These are phyloP conservation scores for Phenganax stokvisi DNA, from an alignment of 92 coral and sea anemone genomes.

Conservation along the genomic window DNA sequence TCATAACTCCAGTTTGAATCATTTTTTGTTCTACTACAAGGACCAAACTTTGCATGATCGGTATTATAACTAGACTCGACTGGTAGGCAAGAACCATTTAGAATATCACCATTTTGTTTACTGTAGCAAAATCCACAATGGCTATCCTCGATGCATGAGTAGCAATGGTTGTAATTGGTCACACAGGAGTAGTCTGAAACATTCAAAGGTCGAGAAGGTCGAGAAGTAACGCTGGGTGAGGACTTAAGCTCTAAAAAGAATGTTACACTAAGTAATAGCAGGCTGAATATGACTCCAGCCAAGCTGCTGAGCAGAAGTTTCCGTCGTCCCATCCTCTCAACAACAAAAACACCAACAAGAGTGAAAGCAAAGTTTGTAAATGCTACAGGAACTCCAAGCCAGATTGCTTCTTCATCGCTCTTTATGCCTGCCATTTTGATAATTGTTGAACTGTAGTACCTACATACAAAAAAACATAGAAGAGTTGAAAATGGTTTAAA, in stretches of 20 bases:
- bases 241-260: slow-evolving; percentile 54
- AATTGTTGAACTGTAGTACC: slow-evolving; percentile 98
- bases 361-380: slow-evolving; percentile 78
- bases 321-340: slow-evolving; percentile 83
- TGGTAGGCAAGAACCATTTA: slow-evolving; percentile 72
- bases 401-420: slow-evolving; percentile 69
- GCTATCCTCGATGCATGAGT: slow-evolving; percentile 30
- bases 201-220: slow-evolving; percentile 30
- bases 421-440: slow-evolving; percentile 88
- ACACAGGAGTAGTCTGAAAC: slow-evolving; percentile 27
- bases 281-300: slow-evolving; percentile 68
- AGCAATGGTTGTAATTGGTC: slow-evolving; percentile 30
- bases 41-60: slow-evolving; percentile 56
- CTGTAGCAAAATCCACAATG: slow-evolving; percentile 75
- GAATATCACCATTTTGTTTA: slow-evolving; percentile 42
- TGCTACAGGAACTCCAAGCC: slow-evolving; percentile 89
- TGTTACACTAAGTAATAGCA: slow-evolving; percentile 71
- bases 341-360: slow-evolving; percentile 66
- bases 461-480: not conserved
- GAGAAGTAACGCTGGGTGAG: slow-evolving; percentile 32
- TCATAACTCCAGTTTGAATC: slow-evolving; percentile 49
- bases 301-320: slow-evolving; percentile 73
- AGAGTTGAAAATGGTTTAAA: too few species aligned
- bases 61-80: slow-evolving; percentile 41
- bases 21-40: slow-evolving; percentile 51